phyloP scores from a whole-genome alignment of 2,888 invertebrate genomes.

The Hypolimnas misippus region DNA sequence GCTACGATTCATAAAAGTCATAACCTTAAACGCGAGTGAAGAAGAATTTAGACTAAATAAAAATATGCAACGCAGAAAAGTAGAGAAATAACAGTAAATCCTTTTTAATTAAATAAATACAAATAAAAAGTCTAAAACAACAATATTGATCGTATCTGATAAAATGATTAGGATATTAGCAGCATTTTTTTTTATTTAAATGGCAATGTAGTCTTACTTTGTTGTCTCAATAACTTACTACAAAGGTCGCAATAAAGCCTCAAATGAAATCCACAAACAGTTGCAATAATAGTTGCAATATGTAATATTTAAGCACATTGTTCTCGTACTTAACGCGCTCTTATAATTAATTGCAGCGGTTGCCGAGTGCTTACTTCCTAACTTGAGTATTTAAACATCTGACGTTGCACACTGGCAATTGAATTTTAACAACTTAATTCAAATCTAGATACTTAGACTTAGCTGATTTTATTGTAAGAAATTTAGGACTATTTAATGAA shows the following conservation, averaged over 20 bases:
- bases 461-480: not conserved
- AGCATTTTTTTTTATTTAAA: no score
- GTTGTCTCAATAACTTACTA: no score
- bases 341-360: constrained; percentile 14
- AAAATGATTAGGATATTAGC: no score
- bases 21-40: no score
- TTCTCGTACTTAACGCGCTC: constrained; percentile 11
- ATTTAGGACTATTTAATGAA: not conserved
- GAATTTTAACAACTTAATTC: constrained; percentile 6
- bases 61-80: no score
- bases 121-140: no score
- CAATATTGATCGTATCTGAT: no score
- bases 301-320: constrained; percentile 9
- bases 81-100: no score
- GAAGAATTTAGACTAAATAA: no score
- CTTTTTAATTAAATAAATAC: no score
- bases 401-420: not conserved
- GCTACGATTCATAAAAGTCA: no score
- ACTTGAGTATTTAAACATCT: constrained; percentile 10
- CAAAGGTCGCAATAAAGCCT: not conserved
- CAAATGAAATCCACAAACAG: not conserved
- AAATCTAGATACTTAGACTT: not conserved
- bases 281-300: not conserved
- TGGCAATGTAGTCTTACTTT: no score
- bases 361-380: constrained; percentile 1